These are phyloP conservation scores for Crypturellus undulatus DNA, from an alignment of 2,113 vertebrate genomes.

Conservation along the genomic window DNA sequence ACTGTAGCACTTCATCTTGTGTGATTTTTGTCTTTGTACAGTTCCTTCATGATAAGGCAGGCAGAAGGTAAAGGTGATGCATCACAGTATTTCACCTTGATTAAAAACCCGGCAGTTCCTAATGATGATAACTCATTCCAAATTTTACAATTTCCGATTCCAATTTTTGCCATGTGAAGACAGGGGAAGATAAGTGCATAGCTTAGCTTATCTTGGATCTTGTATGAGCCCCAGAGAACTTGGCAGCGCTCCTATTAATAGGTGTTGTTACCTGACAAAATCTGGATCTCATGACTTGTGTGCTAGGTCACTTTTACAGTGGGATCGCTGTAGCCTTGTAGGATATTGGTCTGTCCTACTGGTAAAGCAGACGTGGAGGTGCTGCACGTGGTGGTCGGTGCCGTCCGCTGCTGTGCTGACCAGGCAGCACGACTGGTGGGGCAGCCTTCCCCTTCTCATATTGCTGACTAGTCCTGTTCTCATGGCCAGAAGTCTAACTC, in stretches of 20 bases:
- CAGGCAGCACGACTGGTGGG: no score
- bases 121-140: not conserved
- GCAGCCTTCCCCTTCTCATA: not conserved
- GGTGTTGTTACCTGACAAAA: not conserved
- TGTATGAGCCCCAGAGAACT: not conserved
- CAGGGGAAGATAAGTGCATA: not conserved
- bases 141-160: no score
- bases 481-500: not conserved
- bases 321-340: not conserved
- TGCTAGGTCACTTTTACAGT: not conserved
- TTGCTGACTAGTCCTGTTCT: not conserved
- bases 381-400: not conserved
- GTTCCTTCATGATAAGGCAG: not conserved
- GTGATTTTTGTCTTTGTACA: not conserved
- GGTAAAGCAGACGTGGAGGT: not conserved
- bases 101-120: not conserved
- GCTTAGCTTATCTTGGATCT: not conserved
- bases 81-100: not conserved
- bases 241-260: not conserved
- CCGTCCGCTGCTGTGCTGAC: not conserved
- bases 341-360: not conserved
- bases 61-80: not conserved
- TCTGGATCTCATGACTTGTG: not conserved
- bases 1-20: not conserved
- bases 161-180: not conserved